These are phyloP conservation scores for Salvelinus alpinus DNA, from an alignment of 2,113 vertebrate species.

Conservation along the genomic window DNA sequence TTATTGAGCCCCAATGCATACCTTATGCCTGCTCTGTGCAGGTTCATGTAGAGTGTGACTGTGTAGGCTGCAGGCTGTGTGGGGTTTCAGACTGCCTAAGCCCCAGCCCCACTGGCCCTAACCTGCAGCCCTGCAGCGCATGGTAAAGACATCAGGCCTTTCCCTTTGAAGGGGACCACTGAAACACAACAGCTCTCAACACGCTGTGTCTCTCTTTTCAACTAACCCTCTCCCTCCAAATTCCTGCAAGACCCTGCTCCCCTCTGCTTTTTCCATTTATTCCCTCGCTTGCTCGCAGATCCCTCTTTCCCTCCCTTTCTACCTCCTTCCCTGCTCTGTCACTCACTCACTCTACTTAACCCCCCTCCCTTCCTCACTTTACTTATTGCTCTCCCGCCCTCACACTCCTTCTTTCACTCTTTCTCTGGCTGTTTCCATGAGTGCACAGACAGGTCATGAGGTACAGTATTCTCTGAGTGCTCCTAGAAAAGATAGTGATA, in stretches of 20 bases:
- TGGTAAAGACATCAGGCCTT: conserved; percentile 69
- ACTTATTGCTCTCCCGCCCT: background rate
- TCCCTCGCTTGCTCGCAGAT: conserved; percentile 24
- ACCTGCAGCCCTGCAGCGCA: conserved; percentile 33
- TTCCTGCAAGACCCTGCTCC: conserved; percentile 59
- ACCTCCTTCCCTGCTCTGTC: conserved; percentile 5
- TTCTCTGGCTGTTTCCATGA: conserved; percentile 5
- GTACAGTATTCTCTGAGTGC: background rate
- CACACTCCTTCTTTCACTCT: conserved; percentile 4
- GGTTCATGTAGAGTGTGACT: background rate
- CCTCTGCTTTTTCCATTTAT: conserved; percentile 70
- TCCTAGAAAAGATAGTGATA: too few relatives aligned
- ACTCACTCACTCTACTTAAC: conserved; percentile 33
- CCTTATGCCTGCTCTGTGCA: background rate
- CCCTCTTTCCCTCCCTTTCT: conserved; percentile 20
- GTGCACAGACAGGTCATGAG: conserved; percentile 4
- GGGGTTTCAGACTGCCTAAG: background rate
- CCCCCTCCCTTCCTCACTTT: conserved; percentile 16
- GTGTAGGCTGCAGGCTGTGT: background rate
- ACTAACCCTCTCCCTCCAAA: conserved; percentile 49
- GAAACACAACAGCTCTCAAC: conserved; percentile 70
- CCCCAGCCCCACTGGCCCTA: conserved; percentile 4
- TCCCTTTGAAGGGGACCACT: conserved; percentile 66
- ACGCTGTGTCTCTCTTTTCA: conserved; percentile 59
- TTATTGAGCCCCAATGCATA: background rate